Conservation (phyloP, 2,797 vertebrate genomes). For the Fundulus diaphanus region DNA sequence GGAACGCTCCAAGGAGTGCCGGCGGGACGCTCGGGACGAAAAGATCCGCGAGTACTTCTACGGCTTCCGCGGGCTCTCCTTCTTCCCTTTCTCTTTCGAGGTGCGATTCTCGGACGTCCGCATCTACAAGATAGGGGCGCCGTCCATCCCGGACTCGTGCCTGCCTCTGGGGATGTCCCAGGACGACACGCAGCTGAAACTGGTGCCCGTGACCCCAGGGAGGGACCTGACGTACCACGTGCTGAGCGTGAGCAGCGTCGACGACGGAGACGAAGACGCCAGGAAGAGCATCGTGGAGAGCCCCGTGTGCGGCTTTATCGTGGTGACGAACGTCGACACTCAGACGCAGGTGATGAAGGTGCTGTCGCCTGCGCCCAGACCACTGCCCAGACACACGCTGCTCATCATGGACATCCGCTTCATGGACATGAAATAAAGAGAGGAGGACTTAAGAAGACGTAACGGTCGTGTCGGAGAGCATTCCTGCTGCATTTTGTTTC, state of each 20-base stretch:
- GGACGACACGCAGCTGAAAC: slow-evolving; percentile 97
- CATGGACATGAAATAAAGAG: slow-evolving; percentile 91
- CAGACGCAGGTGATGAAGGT: slow-evolving; percentile 95
- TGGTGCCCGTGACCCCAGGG: slow-evolving; percentile 94
- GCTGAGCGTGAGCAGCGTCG: slow-evolving; percentile 90
- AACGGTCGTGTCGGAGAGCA: background rate
- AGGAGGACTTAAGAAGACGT: background rate
- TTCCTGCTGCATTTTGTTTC: slow-evolving; percentile 10
- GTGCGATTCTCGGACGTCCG: slow-evolving; percentile 97
- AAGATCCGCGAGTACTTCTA: slow-evolving; percentile 98
- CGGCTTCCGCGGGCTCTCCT: slow-evolving; percentile 91
- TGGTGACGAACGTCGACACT: slow-evolving; percentile 93
- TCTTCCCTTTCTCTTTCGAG: slow-evolving; percentile 95
- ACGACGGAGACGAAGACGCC: slow-evolving; percentile 77
- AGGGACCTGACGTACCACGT: slow-evolving; percentile 97
- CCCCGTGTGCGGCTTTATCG: slow-evolving; percentile 92
- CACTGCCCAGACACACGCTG: slow-evolving; percentile 92
- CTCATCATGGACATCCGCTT: slow-evolving; percentile 99
- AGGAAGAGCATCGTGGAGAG: slow-evolving; percentile 81
- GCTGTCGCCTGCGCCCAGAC: slow-evolving; percentile 92
- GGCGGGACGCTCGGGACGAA: slow-evolving; percentile 92
- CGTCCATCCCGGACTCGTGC: slow-evolving; percentile 97
- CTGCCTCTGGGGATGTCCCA: slow-evolving; percentile 97
- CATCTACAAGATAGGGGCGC: slow-evolving; percentile 97
- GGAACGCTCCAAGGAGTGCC: slow-evolving; percentile 95